Percentiles rank a stretch among this genome's conserved stretches.
These are phyloP conservation scores for Scopus umbretta DNA, from an alignment of 2,113 vertebrate species.

Conservation along the genomic window DNA sequence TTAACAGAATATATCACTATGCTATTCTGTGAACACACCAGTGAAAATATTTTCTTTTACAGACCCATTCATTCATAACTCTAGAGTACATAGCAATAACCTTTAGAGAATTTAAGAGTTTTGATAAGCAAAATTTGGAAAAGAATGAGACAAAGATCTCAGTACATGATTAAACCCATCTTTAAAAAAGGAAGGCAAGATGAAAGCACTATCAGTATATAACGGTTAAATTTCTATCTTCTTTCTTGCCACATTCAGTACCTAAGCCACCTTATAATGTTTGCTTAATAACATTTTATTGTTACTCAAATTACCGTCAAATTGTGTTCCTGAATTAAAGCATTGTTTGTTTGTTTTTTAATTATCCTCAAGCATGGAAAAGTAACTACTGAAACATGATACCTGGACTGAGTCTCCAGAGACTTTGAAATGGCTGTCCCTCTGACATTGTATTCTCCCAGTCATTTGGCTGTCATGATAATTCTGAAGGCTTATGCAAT, in stretches of 20 bases:
- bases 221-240: background rate
- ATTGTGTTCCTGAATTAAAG: background rate
- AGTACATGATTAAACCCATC: background rate
- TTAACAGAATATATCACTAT: background rate
- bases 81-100: background rate
- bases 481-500: background rate
- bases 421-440: background rate
- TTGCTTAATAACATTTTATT: background rate
- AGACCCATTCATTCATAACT: background rate
- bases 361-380: background rate
- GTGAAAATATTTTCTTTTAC: background rate
- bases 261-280: background rate
- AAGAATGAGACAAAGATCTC: background rate
- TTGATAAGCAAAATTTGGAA: background rate
- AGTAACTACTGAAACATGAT: background rate
- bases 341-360: background rate
- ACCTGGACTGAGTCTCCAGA: background rate
- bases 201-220: background rate
- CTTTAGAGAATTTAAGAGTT: background rate
- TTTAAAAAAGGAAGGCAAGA: background rate
- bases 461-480: background rate
- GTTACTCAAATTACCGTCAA: background rate
- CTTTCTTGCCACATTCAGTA: background rate
- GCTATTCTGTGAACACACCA: background rate
- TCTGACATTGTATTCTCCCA: background rate